Base-by-base conservation (phyloP, 2,888 invertebrate species). In the Dromius quadrimaculatus region DNA sequence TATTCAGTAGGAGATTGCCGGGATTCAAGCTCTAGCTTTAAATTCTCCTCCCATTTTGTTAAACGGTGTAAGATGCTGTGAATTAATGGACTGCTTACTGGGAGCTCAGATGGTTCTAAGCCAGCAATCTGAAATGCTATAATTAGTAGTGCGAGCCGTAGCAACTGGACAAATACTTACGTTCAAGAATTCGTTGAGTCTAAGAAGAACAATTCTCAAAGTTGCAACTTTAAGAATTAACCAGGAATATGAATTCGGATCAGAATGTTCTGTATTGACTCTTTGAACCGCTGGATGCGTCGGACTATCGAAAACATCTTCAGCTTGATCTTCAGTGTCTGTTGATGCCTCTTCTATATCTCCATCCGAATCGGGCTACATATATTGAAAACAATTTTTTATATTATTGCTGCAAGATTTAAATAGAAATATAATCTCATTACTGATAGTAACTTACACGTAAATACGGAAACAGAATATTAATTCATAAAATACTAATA, bases 201-300 rank as follows among this genome's bases (percentile, higher is more conserved):
- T 93, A 73, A 88, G 87, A 75, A 94, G 92, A 62, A 94, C 90
- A 71, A 97, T 88, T 76, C 92, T 89, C 72, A 98, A 88, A 68
- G 95, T 90, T 1, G 97, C 94, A 77, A 96, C 87, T 74, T 97
- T 89, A 85, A 99, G 89, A 73, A 99, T 90, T 78, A 92, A 89
- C 99, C 99, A 99, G 62, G 97, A 94, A 82, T 96, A 97, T 28
- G 97, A 97, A 79, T 92, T 92, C 0, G 98, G 94, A 85, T 97
- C 94, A 19, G 92, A 90, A 81, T 98, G 97, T 81, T 97, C 95
- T 3, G 86, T 90, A 81, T 94, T 89, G 32, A 82, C 82, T 73
- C 83, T 82, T 72, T 83, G 83, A 71, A 83, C 83, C 11, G 74
- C 74, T 0, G 77, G 77, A 28, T 78, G 81, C 45, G 76, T 76